These are phyloP conservation scores for Drosophila pandora DNA, from an alignment of 1,140 invertebrate species.

Conservation along the genomic window DNA sequence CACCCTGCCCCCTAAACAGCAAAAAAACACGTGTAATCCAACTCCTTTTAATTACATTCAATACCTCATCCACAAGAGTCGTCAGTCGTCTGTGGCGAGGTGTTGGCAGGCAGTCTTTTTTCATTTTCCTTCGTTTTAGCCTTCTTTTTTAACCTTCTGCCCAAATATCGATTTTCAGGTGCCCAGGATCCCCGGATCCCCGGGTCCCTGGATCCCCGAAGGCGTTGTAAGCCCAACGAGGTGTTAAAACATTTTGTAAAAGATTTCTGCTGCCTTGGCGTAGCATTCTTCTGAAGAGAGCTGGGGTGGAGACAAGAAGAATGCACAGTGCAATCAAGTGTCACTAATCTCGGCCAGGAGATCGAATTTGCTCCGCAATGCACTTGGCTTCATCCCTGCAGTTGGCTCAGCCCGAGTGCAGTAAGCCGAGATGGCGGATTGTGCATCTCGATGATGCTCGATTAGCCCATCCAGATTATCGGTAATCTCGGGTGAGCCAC, in stretches of 20 bases:
- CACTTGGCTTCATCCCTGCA: slow-evolving; percentile 14
- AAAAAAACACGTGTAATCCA: slow-evolving; percentile 68
- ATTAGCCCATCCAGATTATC: neutral
- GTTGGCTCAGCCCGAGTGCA: neutral
- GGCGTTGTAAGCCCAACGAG: slow-evolving; percentile 57
- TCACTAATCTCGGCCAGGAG: slow-evolving; percentile 58
- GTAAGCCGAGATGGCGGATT: slow-evolving; percentile 21
- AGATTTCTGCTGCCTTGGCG: slow-evolving; percentile 1
- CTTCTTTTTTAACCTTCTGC: slow-evolving; percentile 47
- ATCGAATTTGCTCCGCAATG: slow-evolving; percentile 59
- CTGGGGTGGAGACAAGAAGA: neutral
- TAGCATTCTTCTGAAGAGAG: neutral
- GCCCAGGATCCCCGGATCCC: slow-evolving; percentile 5
- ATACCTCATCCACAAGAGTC: slow-evolving; percentile 35
- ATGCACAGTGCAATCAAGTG: slow-evolving; percentile 58
- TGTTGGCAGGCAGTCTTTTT: slow-evolving; percentile 50
- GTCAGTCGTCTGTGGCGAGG: slow-evolving; percentile 27
- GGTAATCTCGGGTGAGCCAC: neutral
- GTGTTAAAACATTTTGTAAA: slow-evolving; percentile 77
- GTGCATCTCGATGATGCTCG: slow-evolving; percentile 7
- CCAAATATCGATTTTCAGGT: slow-evolving; percentile 77
- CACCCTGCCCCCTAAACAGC: neutral
- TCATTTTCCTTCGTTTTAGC: neutral
- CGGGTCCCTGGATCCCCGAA: slow-evolving; percentile 11
- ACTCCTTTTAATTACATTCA: slow-evolving; percentile 82